A percentile compares a stretch with the other conserved stretches of the same genome.
Evolutionary conservation across 2,888 invertebrate species (phyloP).

Genomic region (Unio delphinus): DNA sequence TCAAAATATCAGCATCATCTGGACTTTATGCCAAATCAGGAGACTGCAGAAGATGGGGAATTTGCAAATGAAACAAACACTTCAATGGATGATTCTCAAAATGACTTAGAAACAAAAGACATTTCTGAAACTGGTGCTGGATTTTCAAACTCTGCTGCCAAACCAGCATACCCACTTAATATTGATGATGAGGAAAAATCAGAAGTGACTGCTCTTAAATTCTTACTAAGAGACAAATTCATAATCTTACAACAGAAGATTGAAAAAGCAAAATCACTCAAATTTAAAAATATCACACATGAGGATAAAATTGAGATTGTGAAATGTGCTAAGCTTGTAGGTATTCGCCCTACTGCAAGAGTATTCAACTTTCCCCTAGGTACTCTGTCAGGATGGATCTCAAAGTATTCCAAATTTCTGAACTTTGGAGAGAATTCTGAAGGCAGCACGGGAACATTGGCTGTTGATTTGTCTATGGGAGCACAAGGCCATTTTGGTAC

Average conservation of each 20-base stretch:
- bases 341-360: slow-evolving; percentile 33
- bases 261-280: slow-evolving; percentile 20
- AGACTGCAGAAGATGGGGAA: not conserved
- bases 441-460: too few species aligned
- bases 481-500: too few species aligned
- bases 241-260: slow-evolving; percentile 19
- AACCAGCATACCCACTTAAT: slow-evolving; percentile 1
- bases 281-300: slow-evolving; percentile 26
- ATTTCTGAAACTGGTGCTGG: not conserved
- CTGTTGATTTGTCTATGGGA: too few species aligned
- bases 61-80: not conserved
- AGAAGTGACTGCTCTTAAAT: slow-evolving; percentile 29
- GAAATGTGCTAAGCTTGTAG: slow-evolving; percentile 32
- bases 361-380: slow-evolving; percentile 32
- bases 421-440: slow-evolving; percentile 2
- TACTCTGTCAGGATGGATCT: slow-evolving; percentile 35
- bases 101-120: not conserved
- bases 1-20: slow-evolving; percentile 26
- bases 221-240: slow-evolving; percentile 27
- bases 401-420: slow-evolving; percentile 24
- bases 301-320: slow-evolving; percentile 34
- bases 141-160: not conserved
- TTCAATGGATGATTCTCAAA: not conserved
- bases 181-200: slow-evolving; percentile 23
- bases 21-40: slow-evolving; percentile 7